Evolutionary conservation across 2,888 invertebrate genomes (phyloP).

Genomic region (Dinocampus coccinellae): DNA sequence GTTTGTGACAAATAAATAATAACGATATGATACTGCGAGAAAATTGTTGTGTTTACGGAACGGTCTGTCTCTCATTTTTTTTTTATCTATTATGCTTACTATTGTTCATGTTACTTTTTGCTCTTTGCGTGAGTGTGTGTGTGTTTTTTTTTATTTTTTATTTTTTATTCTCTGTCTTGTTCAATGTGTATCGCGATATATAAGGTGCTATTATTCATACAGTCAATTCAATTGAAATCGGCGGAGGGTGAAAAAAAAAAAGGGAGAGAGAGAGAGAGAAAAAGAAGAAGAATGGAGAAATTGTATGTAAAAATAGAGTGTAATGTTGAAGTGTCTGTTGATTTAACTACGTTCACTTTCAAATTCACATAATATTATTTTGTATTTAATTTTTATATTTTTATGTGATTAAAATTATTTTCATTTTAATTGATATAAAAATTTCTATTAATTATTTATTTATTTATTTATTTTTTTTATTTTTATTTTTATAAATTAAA

Average conservation of each 20-base stretch:
- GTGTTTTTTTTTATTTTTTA: not conserved
- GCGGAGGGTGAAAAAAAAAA: not conserved
- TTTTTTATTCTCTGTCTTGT: not conserved
- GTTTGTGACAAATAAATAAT: slow-evolving; percentile 12
- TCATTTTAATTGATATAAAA: no score
- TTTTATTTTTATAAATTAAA: no score
- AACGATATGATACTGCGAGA: not conserved
- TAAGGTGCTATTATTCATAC: not conserved
- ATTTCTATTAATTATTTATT: no score
- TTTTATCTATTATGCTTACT: not conserved
- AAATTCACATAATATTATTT: no score
- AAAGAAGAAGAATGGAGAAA: no score
- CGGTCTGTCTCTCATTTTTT: not conserved
- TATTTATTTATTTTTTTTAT: no score
- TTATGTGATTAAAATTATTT: no score
- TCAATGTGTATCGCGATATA: not conserved
- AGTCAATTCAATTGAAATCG: not conserved
- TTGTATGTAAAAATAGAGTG: not conserved
- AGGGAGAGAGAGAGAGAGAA: no score
- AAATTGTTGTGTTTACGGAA: not conserved
- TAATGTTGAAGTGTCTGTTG: not conserved
- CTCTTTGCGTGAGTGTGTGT: no score
- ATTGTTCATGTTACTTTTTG: no score
- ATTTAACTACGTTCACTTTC: not conserved
- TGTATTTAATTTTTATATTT: no score